Percentiles rank a stretch among this genome's conserved stretches.
Evolutionary conservation across 2,113 vertebrate genomes (phyloP).

Genomic region (Mola mola): DNA sequence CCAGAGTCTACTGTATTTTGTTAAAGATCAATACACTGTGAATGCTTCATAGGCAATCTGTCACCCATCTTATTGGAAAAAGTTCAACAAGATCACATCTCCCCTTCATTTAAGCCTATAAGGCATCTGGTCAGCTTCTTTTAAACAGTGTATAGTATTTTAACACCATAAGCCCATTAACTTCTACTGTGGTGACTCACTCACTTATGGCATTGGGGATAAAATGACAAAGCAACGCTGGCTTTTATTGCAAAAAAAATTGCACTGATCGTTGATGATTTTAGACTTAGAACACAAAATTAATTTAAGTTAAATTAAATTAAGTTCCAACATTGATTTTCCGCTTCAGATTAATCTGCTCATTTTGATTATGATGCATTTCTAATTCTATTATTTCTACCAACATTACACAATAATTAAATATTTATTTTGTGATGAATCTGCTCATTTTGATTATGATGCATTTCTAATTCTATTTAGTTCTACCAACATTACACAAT

Average conservation of each 20-base stretch:
- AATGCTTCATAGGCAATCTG: constrained; percentile 24
- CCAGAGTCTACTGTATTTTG: not conserved
- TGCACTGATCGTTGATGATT: not conserved
- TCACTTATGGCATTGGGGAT: not conserved
- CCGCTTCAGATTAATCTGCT: no score
- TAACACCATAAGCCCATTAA: constrained; percentile 57
- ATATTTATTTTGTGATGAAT: no score
- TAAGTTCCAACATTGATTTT: no score
- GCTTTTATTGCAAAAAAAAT: constrained; percentile 8
- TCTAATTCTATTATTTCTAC: no score
- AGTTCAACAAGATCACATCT: constrained; percentile 36
- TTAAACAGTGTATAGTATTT: constrained; percentile 7
- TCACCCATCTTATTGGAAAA: not conserved
- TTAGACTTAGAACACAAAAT: no score
- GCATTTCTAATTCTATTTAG: no score
- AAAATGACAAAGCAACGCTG: not conserved
- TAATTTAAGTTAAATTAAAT: no score
- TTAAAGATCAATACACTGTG: constrained; percentile 1
- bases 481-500: no score
- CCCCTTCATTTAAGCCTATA: constrained; percentile 42
- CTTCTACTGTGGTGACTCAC: constrained; percentile 19
- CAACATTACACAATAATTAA: no score
- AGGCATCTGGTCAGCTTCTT: constrained; percentile 37
- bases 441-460: no score
- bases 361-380: no score